These are phyloP conservation scores for Corynorhinus townsendii DNA, from an alignment of 2,113 vertebrate species.

Conservation along the genomic window DNA sequence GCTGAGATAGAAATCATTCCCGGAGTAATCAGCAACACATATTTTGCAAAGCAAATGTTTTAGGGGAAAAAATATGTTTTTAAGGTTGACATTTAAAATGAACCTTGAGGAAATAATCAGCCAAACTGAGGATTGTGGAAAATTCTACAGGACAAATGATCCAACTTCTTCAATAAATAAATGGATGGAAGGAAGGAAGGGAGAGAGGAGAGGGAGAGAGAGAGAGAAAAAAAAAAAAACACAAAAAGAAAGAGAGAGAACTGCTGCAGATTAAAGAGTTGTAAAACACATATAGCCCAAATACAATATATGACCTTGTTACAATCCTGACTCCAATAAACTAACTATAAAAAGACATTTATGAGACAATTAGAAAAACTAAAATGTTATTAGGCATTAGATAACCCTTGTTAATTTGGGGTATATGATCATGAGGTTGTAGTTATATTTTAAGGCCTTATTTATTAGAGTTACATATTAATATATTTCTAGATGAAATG, in stretches of 20 bases:
- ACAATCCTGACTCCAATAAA: background rate
- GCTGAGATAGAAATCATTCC: background rate
- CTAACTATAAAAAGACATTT: background rate
- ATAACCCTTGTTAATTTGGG: background rate
- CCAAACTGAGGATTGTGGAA: background rate
- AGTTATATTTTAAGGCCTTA: background rate
- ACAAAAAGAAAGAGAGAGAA: background rate
- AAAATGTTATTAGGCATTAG: background rate
- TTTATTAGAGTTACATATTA: background rate
- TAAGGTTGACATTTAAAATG: background rate
- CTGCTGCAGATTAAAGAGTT: background rate
- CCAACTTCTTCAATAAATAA: slow-evolving; percentile 8
- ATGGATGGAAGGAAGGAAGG: background rate
- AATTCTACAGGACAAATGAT: background rate
- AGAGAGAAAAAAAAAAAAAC: accelerated
- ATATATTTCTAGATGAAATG: background rate
- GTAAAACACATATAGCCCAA: background rate
- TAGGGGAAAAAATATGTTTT: background rate
- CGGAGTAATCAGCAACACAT: background rate
- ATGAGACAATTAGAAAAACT: background rate
- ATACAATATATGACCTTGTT: background rate
- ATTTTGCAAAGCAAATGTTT: slow-evolving; percentile 2
- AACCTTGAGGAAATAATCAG: background rate
- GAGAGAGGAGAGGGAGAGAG: background rate
- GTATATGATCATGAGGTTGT: background rate